A percentile compares a stretch with the other conserved stretches of the same genome.
phyloP scores from a whole-genome alignment of 1,140 invertebrate genomes.

The Hypothenemus hampei region DNA sequence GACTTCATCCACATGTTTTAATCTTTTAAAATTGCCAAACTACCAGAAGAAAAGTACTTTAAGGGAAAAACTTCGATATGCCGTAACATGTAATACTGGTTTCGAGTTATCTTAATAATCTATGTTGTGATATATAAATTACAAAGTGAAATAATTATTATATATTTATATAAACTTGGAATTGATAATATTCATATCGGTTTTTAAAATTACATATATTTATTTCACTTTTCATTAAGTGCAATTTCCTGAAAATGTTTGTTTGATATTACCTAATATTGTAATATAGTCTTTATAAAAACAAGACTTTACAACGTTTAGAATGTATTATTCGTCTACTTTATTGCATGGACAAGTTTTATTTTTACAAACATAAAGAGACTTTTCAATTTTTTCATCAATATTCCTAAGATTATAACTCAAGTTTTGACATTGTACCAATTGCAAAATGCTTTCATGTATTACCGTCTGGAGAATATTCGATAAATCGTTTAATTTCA shows the following conservation, averaged over 20 bases:
- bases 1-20: conserved; percentile 99
- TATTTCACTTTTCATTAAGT: background rate
- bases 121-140: conserved; percentile 7
- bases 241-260: too few relatives aligned
- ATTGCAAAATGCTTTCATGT: conserved; percentile 5
- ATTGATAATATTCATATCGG: conserved; percentile 19
- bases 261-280: too few relatives aligned
- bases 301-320: too few relatives aligned
- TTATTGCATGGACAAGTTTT: conserved; percentile 8
- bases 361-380: conserved; percentile 8
- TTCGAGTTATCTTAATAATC: conserved; percentile 89
- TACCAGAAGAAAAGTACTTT: conserved; percentile 95
- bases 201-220: conserved; percentile 1
- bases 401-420: background rate
- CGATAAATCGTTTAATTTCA: conserved; percentile 6
- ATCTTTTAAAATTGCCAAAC: conserved; percentile 96
- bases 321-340: too few relatives aligned
- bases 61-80: conserved; percentile 93
- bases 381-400: conserved; percentile 4
- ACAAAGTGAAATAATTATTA: conserved; percentile 5
- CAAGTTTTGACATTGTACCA: background rate
- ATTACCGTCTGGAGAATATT: conserved; percentile 11
- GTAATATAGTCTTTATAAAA: too few relatives aligned
- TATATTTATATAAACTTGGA: conserved; percentile 12
- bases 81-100: conserved; percentile 95